phyloP scores from a whole-genome alignment of 2,797 vertebrate genomes.

The Epinephelus malabaricus region DNA sequence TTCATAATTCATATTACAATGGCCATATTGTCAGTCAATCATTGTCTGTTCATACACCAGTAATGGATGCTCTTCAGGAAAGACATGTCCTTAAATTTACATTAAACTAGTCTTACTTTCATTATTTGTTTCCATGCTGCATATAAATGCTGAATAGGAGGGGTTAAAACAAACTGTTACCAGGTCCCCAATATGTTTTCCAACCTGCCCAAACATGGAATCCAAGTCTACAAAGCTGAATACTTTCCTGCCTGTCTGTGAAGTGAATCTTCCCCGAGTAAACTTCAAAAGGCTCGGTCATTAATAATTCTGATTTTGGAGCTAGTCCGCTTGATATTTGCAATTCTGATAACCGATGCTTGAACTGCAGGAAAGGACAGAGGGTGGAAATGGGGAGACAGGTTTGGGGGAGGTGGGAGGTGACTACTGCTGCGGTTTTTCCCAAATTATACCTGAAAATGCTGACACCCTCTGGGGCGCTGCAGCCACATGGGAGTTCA shows the following conservation, averaged over 20 bases:
- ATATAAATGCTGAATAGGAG: neutral
- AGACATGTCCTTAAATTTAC: neutral
- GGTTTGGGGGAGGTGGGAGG: constrained; percentile 25
- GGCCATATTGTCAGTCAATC: neutral
- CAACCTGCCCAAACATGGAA: neutral
- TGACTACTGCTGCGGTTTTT: constrained; percentile 31
- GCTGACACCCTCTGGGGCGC: constrained; percentile 62
- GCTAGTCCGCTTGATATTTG: constrained; percentile 63
- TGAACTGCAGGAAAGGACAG: constrained; percentile 52
- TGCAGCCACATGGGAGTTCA: constrained; percentile 44
- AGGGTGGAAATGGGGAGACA: constrained; percentile 27
- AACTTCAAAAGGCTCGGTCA: constrained; percentile 70
- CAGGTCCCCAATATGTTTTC: neutral
- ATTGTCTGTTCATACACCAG: neutral
- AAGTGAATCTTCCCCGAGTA: constrained; percentile 22
- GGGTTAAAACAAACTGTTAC: constrained; percentile 3
- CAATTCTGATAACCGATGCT: constrained; percentile 70
- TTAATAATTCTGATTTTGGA: constrained; percentile 79
- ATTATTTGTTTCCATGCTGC: neutral
- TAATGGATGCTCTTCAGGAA: neutral
- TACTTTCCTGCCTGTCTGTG: constrained; percentile 25
- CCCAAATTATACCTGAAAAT: constrained; percentile 62
- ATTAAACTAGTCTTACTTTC: neutral
- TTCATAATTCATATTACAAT: neutral
- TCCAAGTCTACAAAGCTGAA: constrained; percentile 14